Conservation (phyloP, 2,113 vertebrate genomes). For the Cochlearius cochlearius region DNA sequence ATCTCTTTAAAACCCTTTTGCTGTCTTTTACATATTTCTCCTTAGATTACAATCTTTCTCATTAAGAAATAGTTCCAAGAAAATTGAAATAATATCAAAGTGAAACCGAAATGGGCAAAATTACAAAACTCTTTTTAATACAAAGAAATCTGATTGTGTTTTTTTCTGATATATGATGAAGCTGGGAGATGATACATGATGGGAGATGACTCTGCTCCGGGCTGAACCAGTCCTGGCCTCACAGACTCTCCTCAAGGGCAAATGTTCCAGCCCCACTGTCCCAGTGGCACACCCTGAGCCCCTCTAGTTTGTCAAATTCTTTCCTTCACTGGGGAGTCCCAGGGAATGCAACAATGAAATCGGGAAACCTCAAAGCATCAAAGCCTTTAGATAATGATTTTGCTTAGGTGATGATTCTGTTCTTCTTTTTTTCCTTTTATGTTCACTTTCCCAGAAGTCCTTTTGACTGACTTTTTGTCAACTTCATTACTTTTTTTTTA, state of each 20-base stretch:
- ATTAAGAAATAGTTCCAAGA: neutral
- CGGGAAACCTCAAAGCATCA: neutral
- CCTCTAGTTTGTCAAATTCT: neutral
- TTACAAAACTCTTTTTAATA: neutral
- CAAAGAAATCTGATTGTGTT: neutral
- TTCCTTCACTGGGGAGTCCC: neutral
- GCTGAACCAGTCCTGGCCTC: neutral
- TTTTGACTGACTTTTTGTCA: neutral
- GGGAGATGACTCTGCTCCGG: neutral
- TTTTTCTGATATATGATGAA: neutral
- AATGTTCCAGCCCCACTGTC: neutral
- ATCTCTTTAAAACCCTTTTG: neutral
- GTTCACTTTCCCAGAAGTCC: neutral
- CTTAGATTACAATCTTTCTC: neutral
- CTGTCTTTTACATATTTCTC: neutral
- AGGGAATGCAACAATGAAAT: neutral
- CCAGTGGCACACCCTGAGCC: rapidly evolving
- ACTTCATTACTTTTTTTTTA: too few relatives aligned
- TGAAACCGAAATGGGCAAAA: neutral
- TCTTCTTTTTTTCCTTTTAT: neutral
- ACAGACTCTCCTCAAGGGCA: neutral
- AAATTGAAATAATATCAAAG: neutral
- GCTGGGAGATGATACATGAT: too few relatives aligned
- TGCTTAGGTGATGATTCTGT: neutral
- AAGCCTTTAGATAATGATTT: neutral